phyloP scores from a whole-genome alignment of 2,888 invertebrate genomes.

The Dolichopus griseipennis region DNA sequence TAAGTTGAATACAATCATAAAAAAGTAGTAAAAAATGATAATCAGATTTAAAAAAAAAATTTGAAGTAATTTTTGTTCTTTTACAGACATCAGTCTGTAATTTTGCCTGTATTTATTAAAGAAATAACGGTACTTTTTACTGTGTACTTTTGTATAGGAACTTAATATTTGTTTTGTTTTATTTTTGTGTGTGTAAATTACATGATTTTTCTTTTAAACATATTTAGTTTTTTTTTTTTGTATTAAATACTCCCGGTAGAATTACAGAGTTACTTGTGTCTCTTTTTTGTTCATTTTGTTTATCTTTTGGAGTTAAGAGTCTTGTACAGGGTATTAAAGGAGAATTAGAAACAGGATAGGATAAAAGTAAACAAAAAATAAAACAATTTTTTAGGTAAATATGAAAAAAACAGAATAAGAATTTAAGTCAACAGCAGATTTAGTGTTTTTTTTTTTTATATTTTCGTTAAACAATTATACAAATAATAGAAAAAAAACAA shows the following conservation, averaged over 20 bases:
- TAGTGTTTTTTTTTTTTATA: background rate
- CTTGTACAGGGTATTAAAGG: background rate
- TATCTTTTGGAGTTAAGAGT: no score
- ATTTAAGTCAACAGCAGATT: slow-evolving; percentile 1
- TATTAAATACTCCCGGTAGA: background rate
- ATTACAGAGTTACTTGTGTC: background rate
- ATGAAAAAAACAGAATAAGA: background rate
- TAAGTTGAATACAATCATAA: no score
- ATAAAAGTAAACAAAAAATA: background rate
- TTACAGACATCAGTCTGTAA: no score
- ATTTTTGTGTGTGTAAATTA: background rate
- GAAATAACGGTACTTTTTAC: background rate
- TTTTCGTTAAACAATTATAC: no score
- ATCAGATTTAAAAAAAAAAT: no score
- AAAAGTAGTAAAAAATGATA: no score
- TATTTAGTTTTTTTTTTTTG: background rate
- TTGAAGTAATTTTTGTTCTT: no score
- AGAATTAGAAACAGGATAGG: background rate
- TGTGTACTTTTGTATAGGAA: background rate
- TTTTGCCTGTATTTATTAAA: background rate
- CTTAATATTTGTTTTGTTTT: background rate
- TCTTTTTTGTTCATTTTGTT: background rate
- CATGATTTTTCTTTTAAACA: background rate
- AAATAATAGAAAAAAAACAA: no score
- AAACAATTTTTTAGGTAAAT: background rate